phyloP scores from a whole-genome alignment of 2,797 vertebrate genomes.

The Sphenopsis melanotis region DNA sequence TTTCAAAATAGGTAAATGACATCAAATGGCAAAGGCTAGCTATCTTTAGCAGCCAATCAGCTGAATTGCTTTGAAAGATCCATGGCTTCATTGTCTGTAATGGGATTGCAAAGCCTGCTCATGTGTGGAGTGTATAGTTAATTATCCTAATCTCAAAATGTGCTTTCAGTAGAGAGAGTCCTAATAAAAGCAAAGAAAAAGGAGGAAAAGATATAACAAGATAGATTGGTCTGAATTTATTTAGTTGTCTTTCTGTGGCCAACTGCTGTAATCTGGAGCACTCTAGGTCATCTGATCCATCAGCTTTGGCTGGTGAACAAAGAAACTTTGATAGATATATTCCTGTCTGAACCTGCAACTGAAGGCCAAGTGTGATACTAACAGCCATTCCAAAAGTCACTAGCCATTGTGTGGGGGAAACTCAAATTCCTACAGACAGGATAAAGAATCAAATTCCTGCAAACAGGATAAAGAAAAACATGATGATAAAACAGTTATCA shows the following conservation, averaged over 20 bases:
- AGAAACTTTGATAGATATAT: neutral
- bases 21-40: neutral
- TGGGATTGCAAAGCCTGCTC: neutral
- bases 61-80: neutral
- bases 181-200: neutral
- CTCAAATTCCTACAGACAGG: too few species aligned
- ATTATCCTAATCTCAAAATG: neutral
- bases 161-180: neutral
- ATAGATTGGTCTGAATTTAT: neutral
- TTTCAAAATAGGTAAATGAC: neutral
- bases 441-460: neutral
- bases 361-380: neutral
- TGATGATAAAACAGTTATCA: neutral
- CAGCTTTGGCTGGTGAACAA: neutral
- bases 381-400: neutral
- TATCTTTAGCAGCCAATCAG: neutral
- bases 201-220: neutral
- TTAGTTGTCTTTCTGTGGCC: neutral
- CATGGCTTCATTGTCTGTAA: neutral
- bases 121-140: neutral
- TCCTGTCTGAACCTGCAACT: neutral
- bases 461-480: neutral
- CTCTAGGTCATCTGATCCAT: neutral
- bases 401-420: neutral
- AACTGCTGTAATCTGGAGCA: neutral